A percentile compares a stretch with the other conserved stretches of the same genome.
These are phyloP conservation scores for Nemurella pictetii DNA, from an alignment of 2,888 invertebrate species.

Conservation along the genomic window DNA sequence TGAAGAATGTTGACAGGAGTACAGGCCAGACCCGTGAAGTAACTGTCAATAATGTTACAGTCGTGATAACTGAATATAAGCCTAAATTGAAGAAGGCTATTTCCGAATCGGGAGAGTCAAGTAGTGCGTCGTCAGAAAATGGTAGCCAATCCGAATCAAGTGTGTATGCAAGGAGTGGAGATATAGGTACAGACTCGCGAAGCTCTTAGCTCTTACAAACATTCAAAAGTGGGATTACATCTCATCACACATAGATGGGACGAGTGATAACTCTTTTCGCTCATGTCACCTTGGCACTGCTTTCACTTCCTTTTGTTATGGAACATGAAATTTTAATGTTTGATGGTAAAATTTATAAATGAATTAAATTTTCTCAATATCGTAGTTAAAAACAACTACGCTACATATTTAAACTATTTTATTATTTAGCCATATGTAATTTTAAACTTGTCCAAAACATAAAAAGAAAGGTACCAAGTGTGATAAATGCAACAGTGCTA, in stretches of 20 bases:
- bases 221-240: not conserved
- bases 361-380: not conserved
- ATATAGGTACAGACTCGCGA: constrained; percentile 52
- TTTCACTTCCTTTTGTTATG: not conserved
- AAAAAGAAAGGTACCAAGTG: not conserved
- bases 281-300: not conserved
- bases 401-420: not conserved
- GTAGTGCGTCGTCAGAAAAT: constrained; percentile 56
- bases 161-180: constrained; percentile 55
- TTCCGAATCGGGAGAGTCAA: constrained; percentile 53
- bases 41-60: constrained; percentile 95
- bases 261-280: not conserved
- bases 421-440: not conserved
- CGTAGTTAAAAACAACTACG: not conserved
- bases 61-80: constrained; percentile 95
- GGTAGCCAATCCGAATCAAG: constrained; percentile 57
- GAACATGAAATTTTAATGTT: not conserved
- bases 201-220: constrained; percentile 35
- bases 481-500: not conserved
- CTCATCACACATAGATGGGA: not conserved
- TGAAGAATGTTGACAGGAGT: constrained; percentile 91
- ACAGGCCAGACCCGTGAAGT: constrained; percentile 92
- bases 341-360: not conserved
- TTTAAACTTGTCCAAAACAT: not conserved
- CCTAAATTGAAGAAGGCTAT: constrained; percentile 61